Evolutionary conservation across 2,888 invertebrate species (phyloP).

Genomic region (Lepeophtheirus nordmannii): DNA sequence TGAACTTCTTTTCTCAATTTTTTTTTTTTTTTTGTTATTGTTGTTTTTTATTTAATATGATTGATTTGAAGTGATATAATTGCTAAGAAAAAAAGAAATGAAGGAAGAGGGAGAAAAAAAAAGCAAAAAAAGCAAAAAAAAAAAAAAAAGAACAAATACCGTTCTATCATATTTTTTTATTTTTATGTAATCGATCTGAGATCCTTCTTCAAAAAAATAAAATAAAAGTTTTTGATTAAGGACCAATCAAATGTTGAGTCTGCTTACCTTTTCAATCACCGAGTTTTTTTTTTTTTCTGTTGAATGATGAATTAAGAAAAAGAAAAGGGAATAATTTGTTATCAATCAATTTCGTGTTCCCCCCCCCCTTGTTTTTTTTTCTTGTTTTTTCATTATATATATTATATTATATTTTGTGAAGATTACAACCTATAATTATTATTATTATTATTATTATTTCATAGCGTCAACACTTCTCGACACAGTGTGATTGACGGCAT

Average conservation of each 20-base stretch:
- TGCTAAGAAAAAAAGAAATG: background rate
- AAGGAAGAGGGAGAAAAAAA: background rate
- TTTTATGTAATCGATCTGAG: background rate
- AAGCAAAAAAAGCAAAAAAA: background rate
- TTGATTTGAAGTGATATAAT: too few species aligned
- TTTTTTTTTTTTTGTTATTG: too few species aligned
- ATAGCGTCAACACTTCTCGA: background rate
- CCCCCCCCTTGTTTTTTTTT: background rate
- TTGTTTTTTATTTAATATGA: too few species aligned
- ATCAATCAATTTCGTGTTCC: background rate
- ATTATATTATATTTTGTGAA: background rate
- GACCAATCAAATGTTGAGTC: constrained; percentile 6
- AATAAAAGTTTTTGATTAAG: background rate
- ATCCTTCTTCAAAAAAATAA: background rate
- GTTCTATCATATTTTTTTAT: background rate
- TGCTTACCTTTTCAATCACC: background rate
- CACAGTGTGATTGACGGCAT: background rate
- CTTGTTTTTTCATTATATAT: background rate
- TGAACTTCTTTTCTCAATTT: too few species aligned
- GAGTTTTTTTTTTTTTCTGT: background rate
- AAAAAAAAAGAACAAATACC: constrained; percentile 2
- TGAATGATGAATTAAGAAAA: constrained; percentile 2
- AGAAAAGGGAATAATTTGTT: background rate
- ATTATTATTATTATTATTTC: background rate
- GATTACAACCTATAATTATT: background rate